These are phyloP conservation scores for Cartodere bifasciata DNA, from an alignment of 2,888 invertebrate species.

Conservation along the genomic window DNA sequence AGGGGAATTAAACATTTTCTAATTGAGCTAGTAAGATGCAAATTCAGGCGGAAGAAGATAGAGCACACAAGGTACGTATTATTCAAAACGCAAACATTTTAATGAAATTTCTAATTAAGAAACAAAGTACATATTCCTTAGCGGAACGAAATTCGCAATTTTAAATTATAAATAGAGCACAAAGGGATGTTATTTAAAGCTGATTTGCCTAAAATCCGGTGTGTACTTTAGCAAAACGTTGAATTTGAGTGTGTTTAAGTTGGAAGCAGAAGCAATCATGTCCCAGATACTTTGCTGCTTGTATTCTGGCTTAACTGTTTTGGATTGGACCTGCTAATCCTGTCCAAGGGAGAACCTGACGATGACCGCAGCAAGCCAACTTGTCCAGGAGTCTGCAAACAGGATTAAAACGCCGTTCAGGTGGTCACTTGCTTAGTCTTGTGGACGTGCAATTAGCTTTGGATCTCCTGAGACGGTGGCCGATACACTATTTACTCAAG, in stretches of 20 bases:
- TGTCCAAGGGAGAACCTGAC: conserved; percentile 12
- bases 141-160: conserved; percentile 12
- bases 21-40: no score
- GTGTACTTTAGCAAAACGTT: conserved; percentile 23
- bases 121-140: no score
- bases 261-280: conserved; percentile 16
- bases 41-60: no score
- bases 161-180: conserved; percentile 17
- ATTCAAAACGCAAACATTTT: no score
- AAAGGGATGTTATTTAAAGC: conserved; percentile 14
- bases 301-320: conserved; percentile 27
- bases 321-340: conserved; percentile 23
- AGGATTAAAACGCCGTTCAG: conserved; percentile 25
- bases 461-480: no score
- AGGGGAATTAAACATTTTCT: no score
- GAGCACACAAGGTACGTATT: no score
- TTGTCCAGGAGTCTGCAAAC: conserved; percentile 20
- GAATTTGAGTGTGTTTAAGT: conserved; percentile 21
- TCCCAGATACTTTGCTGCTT: conserved; percentile 20
- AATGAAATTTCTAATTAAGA: no score
- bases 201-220: conserved; percentile 17
- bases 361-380: conserved; percentile 16
- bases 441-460: no score
- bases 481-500: no score
- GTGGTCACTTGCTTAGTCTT: no score